Conservation (phyloP, 2,113 vertebrate species). For the Pristiophorus japonicus region DNA sequence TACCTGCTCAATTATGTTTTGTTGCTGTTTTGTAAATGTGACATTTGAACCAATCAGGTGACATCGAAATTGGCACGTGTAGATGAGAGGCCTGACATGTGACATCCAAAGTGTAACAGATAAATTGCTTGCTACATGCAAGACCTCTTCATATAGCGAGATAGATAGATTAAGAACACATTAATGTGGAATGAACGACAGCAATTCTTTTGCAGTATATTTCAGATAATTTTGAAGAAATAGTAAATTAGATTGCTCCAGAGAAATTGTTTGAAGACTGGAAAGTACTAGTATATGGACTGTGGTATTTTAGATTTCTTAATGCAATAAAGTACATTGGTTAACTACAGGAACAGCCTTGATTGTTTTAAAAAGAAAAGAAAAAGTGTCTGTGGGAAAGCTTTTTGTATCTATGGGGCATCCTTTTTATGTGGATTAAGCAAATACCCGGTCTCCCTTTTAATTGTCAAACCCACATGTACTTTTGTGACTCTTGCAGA, state of each 20-base stretch:
- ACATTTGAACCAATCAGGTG: background rate
- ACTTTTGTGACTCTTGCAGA: background rate
- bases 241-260: conserved; percentile 20
- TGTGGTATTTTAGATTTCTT: conserved; percentile 27
- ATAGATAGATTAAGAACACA: background rate
- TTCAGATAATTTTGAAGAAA: conserved; percentile 12
- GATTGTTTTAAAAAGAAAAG: background rate
- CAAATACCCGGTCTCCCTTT: background rate
- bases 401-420: background rate
- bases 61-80: background rate
- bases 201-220: background rate
- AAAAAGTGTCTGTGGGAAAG: background rate
- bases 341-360: background rate
- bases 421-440: background rate
- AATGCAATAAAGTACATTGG: conserved; percentile 30
- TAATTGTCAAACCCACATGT: background rate
- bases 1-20: background rate
- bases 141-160: background rate
- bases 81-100: background rate
- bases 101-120: background rate
- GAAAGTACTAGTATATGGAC: background rate
- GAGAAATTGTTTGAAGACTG: background rate
- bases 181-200: background rate
- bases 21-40: background rate
- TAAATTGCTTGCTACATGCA: background rate